Percentiles rank a stretch among this genome's conserved stretches.
Conservation (phyloP, 2,888 invertebrate genomes). For the Aphodius sticticus region DNA sequence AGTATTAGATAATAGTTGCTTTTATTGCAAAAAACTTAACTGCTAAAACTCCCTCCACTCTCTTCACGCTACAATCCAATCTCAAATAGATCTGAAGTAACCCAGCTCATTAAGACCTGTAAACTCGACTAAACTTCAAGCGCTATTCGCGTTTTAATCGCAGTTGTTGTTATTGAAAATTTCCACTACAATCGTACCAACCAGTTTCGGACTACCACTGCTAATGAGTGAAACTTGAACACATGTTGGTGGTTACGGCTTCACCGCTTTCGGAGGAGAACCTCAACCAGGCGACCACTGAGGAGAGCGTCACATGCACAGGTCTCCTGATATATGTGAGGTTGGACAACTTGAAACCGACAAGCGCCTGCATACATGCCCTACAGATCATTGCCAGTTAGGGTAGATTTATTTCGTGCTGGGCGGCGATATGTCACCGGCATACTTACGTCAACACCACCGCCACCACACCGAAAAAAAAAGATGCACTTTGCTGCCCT, state of each 20-base stretch:
- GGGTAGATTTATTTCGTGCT: slow-evolving; percentile 34
- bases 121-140: slow-evolving; percentile 7
- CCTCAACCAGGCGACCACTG: not conserved
- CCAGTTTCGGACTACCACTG: slow-evolving; percentile 35
- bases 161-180: slow-evolving; percentile 17
- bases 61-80: too few species aligned
- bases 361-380: slow-evolving; percentile 26
- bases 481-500: not conserved
- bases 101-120: too few species aligned
- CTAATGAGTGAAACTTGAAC: slow-evolving; percentile 44
- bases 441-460: slow-evolving; percentile 15
- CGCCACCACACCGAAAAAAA: not conserved
- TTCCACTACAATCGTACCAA: slow-evolving; percentile 23
- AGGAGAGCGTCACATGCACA: slow-evolving; percentile 42
- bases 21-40: too few species aligned
- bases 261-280: not conserved
- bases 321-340: slow-evolving; percentile 42
- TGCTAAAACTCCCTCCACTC: too few species aligned
- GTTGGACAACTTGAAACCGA: slow-evolving; percentile 37
- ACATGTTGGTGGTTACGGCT: slow-evolving; percentile 39
- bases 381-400: slow-evolving; percentile 35
- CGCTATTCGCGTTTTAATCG: too few species aligned
- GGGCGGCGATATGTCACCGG: slow-evolving; percentile 29
- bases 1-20: too few species aligned
- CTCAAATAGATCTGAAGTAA: too few species aligned